These are phyloP conservation scores for Drosophila guanche DNA, from an alignment of 1,140 invertebrate species.

Conservation along the genomic window DNA sequence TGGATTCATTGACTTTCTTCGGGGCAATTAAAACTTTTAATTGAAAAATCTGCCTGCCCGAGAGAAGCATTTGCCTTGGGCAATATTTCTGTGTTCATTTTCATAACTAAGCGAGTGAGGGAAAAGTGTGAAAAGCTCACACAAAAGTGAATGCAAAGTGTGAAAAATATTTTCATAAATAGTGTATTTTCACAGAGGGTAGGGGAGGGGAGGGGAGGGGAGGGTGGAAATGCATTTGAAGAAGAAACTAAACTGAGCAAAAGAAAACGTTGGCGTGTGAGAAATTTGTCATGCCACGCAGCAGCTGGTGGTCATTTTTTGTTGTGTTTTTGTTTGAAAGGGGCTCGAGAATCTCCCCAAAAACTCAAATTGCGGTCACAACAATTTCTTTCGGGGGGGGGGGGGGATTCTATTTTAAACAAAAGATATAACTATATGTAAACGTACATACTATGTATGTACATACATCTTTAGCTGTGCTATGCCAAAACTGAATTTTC, in stretches of 20 bases:
- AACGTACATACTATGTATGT: background rate
- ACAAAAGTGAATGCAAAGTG: constrained; percentile 66
- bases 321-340: constrained; percentile 39
- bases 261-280: constrained; percentile 48
- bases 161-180: constrained; percentile 80
- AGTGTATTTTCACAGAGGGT: background rate
- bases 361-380: constrained; percentile 71
- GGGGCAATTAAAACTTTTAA: constrained; percentile 73
- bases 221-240: constrained; percentile 12
- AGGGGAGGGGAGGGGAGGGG: background rate
- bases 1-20: constrained; percentile 31
- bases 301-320: constrained; percentile 79
- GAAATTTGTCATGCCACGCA: constrained; percentile 67
- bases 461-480: background rate
- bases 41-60: constrained; percentile 54
- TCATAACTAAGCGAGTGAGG: constrained; percentile 35
- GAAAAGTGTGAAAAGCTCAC: constrained; percentile 48
- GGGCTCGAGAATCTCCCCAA: no score
- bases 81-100: constrained; percentile 19
- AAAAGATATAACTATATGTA: constrained; percentile 32
- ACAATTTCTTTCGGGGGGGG: constrained; percentile 61
- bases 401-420: constrained; percentile 58
- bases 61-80: constrained; percentile 1
- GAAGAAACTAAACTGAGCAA: constrained; percentile 48
- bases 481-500: background rate